Percentiles rank a stretch among this genome's conserved stretches.
Conservation (phyloP, 2,113 vertebrate species). For the Onychostruthus taczanowskii region DNA sequence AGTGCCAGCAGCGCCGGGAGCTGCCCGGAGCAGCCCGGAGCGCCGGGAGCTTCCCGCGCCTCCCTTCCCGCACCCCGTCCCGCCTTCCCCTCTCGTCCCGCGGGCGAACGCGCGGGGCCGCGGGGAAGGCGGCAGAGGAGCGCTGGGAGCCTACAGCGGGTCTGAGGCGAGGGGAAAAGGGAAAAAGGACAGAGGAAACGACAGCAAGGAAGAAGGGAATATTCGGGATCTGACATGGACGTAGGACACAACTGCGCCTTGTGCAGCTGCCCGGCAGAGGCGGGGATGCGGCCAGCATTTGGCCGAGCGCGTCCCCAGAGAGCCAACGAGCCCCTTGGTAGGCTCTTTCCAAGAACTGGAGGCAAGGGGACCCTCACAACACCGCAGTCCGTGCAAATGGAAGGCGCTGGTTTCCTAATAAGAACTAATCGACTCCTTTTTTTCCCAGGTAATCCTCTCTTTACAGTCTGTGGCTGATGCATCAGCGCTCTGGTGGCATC, state of each 20-base stretch:
- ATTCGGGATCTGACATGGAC: fast-evolving
- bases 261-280: not conserved
- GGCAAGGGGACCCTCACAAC: not conserved
- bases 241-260: too few relatives aligned
- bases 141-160: not conserved
- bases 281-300: not conserved
- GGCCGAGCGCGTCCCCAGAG: not conserved
- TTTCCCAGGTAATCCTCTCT: not conserved
- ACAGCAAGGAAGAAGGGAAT: not conserved
- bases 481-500: not conserved
- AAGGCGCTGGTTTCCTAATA: not conserved
- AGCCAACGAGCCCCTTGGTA: not conserved
- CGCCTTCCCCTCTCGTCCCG: too few relatives aligned
- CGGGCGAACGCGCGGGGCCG: not conserved
- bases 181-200: not conserved
- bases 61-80: not conserved
- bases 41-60: not conserved
- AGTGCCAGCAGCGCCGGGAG: not conserved
- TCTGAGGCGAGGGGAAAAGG: not conserved
- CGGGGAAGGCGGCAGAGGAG: not conserved
- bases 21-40: not conserved
- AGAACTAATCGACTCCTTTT: not conserved
- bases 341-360: not conserved
- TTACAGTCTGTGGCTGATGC: not conserved
- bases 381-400: not conserved